Conservation (phyloP, 2,113 vertebrate species). For the Megaleporinus macrocephalus region DNA sequence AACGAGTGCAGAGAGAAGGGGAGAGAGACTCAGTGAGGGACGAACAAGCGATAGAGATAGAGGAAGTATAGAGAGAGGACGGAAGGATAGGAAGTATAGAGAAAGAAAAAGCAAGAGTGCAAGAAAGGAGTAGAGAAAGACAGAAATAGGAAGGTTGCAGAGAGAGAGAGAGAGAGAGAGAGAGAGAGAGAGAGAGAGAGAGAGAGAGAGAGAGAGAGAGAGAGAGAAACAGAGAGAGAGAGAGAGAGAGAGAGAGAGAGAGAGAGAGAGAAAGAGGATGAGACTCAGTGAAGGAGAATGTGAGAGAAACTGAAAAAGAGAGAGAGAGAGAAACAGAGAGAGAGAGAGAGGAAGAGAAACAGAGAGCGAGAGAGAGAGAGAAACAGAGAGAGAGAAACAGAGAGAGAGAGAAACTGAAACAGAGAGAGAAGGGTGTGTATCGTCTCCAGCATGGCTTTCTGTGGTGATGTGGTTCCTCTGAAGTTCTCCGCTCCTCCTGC, state of each 20-base stretch:
- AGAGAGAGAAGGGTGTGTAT: neutral
- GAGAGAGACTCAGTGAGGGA: neutral
- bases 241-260: no score
- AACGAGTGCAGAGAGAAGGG: no score
- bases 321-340: neutral
- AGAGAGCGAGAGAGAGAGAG: no score
- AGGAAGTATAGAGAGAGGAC: neutral
- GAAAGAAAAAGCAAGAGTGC: neutral
- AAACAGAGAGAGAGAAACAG: neutral
- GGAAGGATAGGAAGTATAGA: constrained; percentile 6
- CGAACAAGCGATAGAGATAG: neutral
- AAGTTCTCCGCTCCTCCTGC: neutral
- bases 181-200: neutral
- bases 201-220: neutral
- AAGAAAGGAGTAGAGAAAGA: no score
- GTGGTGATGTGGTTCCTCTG: constrained; percentile 40
- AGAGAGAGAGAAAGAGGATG: no score
- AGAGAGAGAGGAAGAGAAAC: no score
- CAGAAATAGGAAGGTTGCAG: neutral
- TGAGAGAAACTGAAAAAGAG: neutral
- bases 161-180: constrained; percentile 8
- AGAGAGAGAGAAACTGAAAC: neutral
- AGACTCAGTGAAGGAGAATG: no score
- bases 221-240: no score
- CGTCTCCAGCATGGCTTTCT: constrained; percentile 9